phyloP scores from a whole-genome alignment of 2,888 invertebrate species.

The Balanococcus diminutus region DNA sequence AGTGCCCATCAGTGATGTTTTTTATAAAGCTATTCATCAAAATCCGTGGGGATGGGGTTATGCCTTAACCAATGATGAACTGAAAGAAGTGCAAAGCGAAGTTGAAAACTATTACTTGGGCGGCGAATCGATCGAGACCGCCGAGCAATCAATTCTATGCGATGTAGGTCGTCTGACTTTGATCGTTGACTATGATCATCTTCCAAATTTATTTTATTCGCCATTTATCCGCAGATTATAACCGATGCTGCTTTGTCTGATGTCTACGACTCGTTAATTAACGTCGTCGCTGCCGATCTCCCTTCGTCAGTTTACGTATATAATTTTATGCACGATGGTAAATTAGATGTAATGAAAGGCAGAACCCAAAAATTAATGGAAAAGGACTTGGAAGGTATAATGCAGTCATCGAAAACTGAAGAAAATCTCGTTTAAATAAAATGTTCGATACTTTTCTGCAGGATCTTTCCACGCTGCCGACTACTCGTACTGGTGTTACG shows the following conservation, averaged over 20 bases:
- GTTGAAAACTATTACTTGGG: background rate
- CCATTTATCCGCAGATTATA: background rate
- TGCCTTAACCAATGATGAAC: background rate
- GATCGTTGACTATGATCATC: too few relatives aligned
- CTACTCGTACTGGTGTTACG: too few relatives aligned
- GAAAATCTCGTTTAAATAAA: background rate
- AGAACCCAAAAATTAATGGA: background rate
- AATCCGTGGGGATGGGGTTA: background rate
- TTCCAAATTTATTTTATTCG: background rate
- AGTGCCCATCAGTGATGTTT: background rate
- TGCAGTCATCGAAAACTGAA: background rate
- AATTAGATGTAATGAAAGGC: background rate
- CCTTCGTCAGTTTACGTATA: background rate
- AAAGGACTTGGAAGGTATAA: background rate
- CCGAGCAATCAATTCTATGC: background rate
- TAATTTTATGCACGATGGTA: background rate
- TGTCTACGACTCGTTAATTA: background rate
- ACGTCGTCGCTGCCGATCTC: background rate
- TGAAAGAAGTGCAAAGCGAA: background rate
- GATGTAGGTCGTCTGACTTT: background rate
- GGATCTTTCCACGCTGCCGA: too few relatives aligned
- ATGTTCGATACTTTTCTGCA: background rate
- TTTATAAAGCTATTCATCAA: background rate
- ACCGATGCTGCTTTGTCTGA: background rate
- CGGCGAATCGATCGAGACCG: background rate